Percentiles rank a stretch among this genome's conserved stretches.
Conservation (phyloP, 1,140 invertebrate species). For the Dendroctonus ponderosae region DNA sequence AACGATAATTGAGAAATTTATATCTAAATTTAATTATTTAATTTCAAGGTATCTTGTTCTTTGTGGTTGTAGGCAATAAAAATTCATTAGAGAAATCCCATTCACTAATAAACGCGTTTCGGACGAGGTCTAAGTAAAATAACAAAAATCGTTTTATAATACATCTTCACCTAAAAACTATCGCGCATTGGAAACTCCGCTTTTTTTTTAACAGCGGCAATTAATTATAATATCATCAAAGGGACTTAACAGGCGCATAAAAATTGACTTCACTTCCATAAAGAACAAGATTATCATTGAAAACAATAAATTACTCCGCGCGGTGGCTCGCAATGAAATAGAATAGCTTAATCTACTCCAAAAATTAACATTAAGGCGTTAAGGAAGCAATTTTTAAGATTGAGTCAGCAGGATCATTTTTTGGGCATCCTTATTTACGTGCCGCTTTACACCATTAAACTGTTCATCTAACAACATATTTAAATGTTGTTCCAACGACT, state of each 20-base stretch:
- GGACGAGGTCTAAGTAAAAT: slow-evolving; percentile 7
- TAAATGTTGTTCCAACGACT: too few species aligned
- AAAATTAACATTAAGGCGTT: slow-evolving; percentile 2
- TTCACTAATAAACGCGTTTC: slow-evolving; percentile 5
- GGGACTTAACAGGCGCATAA: slow-evolving; percentile 1
- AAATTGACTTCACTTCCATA: slow-evolving; percentile 23
- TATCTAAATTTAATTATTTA: slow-evolving; percentile 12
- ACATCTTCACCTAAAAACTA: not conserved
- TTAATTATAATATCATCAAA: slow-evolving; percentile 20
- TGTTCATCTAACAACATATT: too few species aligned
- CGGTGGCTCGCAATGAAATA: slow-evolving; percentile 11
- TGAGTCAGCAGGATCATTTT: not conserved
- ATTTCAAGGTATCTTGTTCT: not conserved
- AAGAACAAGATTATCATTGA: slow-evolving; percentile 27
- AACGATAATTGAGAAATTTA: slow-evolving; percentile 12
- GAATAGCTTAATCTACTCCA: slow-evolving; percentile 22
- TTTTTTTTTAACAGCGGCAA: not conserved
- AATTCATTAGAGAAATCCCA: slow-evolving; percentile 10
- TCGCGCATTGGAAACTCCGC: too few species aligned
- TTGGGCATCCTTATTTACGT: not conserved
- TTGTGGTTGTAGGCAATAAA: slow-evolving; percentile 2
- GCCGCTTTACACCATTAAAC: too few species aligned
- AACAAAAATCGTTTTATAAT: slow-evolving; percentile 14
- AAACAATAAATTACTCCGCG: slow-evolving; percentile 24
- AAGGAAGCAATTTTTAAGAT: slow-evolving; percentile 5